Conservation (phyloP, 2,797 vertebrate genomes). For the Adrianichthys oophorus region DNA sequence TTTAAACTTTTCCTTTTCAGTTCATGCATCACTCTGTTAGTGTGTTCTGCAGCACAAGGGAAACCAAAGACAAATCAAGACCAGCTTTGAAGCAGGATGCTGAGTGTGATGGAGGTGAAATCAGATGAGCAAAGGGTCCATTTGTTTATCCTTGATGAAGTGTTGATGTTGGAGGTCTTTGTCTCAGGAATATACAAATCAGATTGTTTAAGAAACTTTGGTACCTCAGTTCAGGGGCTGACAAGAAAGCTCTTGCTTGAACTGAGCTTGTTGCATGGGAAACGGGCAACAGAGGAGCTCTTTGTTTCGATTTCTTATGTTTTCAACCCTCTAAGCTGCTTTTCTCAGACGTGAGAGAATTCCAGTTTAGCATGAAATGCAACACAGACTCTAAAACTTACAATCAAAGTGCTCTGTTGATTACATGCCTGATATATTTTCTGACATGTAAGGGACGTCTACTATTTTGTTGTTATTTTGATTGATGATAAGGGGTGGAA, state of each 20-base stretch:
- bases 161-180: conserved; percentile 76
- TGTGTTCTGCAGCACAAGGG: conserved; percentile 41
- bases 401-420: conserved; percentile 32
- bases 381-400: conserved; percentile 54
- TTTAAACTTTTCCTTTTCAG: conserved; percentile 58
- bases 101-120: conserved; percentile 58
- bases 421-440: too few species aligned
- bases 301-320: conserved; percentile 48
- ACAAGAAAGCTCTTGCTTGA: conserved; percentile 47
- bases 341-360: conserved; percentile 31
- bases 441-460: too few species aligned
- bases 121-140: conserved; percentile 60
- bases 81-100: conserved; percentile 69
- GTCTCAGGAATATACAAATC: conserved; percentile 77
- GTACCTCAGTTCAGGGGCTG: conserved; percentile 57
- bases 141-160: conserved; percentile 71
- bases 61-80: conserved; percentile 72
- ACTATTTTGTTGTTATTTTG: neutral
- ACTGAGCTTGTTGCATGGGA: conserved; percentile 41
- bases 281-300: conserved; percentile 39
- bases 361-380: conserved; percentile 56
- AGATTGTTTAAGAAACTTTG: conserved; percentile 67
- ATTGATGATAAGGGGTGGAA: conserved; percentile 14
- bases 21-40: conserved; percentile 53
- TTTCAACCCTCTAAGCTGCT: conserved; percentile 37